Conservation (phyloP, 2,888 invertebrate genomes). For the Epirrhoe tristata region DNA sequence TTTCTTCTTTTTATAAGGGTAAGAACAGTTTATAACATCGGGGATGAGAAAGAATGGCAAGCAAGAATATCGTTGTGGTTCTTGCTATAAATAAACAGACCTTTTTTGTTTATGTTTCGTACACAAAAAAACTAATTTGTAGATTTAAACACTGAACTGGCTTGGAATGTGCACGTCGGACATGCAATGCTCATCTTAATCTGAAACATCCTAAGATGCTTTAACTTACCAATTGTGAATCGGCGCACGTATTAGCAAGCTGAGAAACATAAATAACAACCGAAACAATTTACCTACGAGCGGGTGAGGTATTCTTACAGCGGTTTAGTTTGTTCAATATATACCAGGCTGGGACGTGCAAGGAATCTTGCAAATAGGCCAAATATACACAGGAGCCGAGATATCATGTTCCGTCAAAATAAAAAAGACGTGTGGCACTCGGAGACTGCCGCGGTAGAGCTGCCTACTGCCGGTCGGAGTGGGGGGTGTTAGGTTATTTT, state of each 20-base stretch:
- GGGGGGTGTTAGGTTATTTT: no score
- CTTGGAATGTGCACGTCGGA: not conserved
- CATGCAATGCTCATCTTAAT: not conserved
- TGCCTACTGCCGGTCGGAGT: no score
- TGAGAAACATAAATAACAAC: constrained; percentile 80
- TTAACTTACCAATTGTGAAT: constrained; percentile 59
- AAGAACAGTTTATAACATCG: not conserved
- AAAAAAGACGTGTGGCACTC: no score
- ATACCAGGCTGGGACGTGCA: constrained; percentile 75
- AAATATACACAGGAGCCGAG: constrained; percentile 5
- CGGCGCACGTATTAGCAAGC: constrained; percentile 80
- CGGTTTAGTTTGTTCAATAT: constrained; percentile 83
- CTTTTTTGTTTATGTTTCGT: not conserved
- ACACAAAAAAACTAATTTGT: not conserved
- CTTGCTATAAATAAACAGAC: not conserved
- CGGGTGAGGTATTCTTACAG: constrained; percentile 80
- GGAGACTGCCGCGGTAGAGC: no score
- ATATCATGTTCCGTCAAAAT: not conserved
- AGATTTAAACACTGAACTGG: not conserved
- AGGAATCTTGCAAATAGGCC: constrained; percentile 58
- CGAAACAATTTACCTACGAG: constrained; percentile 82
- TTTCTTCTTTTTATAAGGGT: not conserved
- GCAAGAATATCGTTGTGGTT: not conserved
- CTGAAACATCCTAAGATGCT: constrained; percentile 43
- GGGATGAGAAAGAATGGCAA: not conserved